Evolutionary conservation across 2,888 invertebrate genomes (phyloP).

Genomic region (Nomada fabriciana): DNA sequence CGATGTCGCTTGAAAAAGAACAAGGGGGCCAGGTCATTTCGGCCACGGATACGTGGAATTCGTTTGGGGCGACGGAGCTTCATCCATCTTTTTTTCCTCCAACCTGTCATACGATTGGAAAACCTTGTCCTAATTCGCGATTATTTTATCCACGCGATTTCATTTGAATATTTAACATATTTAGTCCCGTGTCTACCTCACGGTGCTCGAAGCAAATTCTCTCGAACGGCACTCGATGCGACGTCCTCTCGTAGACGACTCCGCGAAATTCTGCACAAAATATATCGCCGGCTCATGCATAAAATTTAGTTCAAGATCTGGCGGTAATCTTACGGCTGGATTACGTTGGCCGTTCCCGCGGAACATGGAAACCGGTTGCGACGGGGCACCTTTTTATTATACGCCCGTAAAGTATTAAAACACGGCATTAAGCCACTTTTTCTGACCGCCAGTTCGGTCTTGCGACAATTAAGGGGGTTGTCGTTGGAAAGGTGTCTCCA

Average conservation of each 20-base stretch:
- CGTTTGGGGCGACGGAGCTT: not conserved
- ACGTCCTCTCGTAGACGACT: slow-evolving; percentile 12
- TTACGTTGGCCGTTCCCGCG: slow-evolving; percentile 45
- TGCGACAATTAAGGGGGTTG: not conserved
- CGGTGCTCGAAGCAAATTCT: too few relatives aligned
- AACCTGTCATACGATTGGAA: not conserved
- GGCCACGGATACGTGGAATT: not conserved
- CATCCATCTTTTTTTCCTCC: not conserved
- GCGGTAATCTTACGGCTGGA: slow-evolving; percentile 50
- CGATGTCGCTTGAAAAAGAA: slow-evolving; percentile 32
- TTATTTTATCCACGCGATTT: not conserved
- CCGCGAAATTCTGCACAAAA: not conserved
- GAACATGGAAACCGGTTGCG: slow-evolving; percentile 69
- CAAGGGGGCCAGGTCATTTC: not conserved
- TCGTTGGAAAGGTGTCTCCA: not conserved
- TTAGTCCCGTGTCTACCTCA: not conserved
- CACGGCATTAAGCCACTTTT: slow-evolving; percentile 27
- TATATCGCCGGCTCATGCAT: slow-evolving; percentile 1
- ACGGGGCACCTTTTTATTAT: slow-evolving; percentile 53
- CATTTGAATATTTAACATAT: slow-evolving; percentile 27
- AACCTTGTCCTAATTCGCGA: slow-evolving; percentile 14
- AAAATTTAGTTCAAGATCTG: slow-evolving; percentile 59
- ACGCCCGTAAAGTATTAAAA: slow-evolving; percentile 35
- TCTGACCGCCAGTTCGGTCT: slow-evolving; percentile 34
- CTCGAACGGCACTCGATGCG: slow-evolving; percentile 16